A percentile compares a stretch with the other conserved stretches of the same genome.
These are phyloP conservation scores for Chouioia cunea DNA, from an alignment of 2,888 invertebrate genomes.

Conservation along the genomic window DNA sequence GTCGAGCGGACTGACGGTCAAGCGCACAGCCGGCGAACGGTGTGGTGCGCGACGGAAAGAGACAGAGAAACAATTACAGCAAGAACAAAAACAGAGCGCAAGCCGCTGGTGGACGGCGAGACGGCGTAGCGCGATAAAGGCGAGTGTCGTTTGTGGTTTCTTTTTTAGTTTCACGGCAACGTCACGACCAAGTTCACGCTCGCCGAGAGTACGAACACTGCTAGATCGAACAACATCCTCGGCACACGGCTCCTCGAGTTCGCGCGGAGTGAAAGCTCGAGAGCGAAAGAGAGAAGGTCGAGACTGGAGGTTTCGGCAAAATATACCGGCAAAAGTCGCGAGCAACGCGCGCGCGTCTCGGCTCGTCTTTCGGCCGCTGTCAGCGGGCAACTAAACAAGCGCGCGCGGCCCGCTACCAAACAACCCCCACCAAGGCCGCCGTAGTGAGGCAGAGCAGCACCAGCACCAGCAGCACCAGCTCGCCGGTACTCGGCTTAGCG, in stretches of 20 bases:
- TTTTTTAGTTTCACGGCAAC: too few relatives aligned
- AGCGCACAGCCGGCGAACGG: constrained; percentile 31
- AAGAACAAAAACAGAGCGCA: background rate
- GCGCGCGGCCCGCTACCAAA: constrained; percentile 57
- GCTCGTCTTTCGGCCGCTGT: constrained; percentile 64
- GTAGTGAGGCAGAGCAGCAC: background rate
- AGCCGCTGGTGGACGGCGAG: too few relatives aligned
- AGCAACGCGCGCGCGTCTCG: constrained; percentile 51
- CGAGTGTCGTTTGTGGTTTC: too few relatives aligned
- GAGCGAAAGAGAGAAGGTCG: constrained; percentile 6
- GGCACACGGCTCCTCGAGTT: background rate
- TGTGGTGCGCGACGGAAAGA: background rate
- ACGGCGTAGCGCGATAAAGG: background rate
- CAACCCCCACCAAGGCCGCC: constrained; percentile 60
- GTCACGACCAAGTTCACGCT: too few relatives aligned
- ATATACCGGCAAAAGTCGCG: background rate
- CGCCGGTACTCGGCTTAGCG: background rate
- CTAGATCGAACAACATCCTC: background rate
- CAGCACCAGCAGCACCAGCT: background rate
- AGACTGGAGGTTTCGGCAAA: background rate
- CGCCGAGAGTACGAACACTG: too few relatives aligned
- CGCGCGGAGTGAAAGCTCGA: constrained; percentile 20
- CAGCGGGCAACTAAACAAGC: constrained; percentile 68
- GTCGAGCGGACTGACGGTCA: too few relatives aligned
- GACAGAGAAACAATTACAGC: too few relatives aligned